Evolutionary conservation across 2,797 vertebrate genomes (phyloP).

Genomic region (Lepus oiostolus): DNA sequence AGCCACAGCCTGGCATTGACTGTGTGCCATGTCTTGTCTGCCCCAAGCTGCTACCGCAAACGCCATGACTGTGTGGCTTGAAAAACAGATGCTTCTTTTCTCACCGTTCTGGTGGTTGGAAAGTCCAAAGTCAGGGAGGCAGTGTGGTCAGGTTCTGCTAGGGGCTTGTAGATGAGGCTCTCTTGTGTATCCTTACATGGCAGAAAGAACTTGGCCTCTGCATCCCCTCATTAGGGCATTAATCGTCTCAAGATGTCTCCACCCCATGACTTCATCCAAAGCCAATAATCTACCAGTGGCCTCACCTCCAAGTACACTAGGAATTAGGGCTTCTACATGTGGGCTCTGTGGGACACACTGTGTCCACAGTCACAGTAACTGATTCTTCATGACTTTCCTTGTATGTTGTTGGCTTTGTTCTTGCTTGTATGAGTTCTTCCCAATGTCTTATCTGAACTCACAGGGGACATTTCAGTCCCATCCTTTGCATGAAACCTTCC

Average conservation of each 20-base stretch:
- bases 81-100: background rate
- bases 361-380: no score
- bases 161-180: background rate
- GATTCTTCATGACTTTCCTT: background rate
- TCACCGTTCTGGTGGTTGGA: background rate
- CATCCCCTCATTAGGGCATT: background rate
- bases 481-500: background rate
- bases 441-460: background rate
- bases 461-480: background rate
- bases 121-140: background rate
- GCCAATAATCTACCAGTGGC: background rate
- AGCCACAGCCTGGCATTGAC: background rate
- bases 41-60: background rate
- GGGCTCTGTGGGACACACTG: background rate
- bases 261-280: background rate
- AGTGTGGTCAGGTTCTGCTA: background rate
- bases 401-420: background rate
- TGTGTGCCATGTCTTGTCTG: background rate
- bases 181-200: background rate
- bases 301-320: background rate
- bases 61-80: background rate
- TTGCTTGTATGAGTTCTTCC: background rate
- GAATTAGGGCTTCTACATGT: no score
- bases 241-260: background rate
- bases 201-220: background rate